phyloP scores from a whole-genome alignment of 2,113 vertebrate species.

The Hemichromis elongatus region DNA sequence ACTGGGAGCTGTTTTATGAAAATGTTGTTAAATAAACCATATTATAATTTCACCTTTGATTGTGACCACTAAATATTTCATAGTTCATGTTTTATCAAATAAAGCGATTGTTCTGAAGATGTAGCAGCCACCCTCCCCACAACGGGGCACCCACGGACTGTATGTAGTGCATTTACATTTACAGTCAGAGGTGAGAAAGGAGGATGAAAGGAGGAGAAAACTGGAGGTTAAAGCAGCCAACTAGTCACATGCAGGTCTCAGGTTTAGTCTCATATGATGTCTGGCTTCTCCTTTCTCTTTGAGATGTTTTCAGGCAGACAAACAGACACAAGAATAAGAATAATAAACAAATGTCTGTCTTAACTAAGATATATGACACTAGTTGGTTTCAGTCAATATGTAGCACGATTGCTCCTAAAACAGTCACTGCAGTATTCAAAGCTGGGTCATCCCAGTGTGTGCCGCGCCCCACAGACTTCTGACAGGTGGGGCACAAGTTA shows the following conservation, averaged over 20 bases:
- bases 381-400: background rate
- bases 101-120: background rate
- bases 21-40: fast-evolving
- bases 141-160: background rate
- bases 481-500: too few relatives aligned
- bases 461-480: too few relatives aligned
- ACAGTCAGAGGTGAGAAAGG: background rate
- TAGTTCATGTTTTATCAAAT: background rate
- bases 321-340: background rate
- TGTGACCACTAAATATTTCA: background rate
- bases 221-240: background rate
- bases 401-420: background rate
- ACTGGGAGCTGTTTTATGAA: background rate
- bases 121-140: background rate
- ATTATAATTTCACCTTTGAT: fast-evolving
- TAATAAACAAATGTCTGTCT: background rate
- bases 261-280: background rate
- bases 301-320: background rate
- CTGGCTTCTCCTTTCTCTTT: background rate
- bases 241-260: background rate
- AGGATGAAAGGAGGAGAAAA: background rate
- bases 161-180: background rate
- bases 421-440: background rate
- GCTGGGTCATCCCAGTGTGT: background rate
- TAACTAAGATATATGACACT: background rate